Evolutionary conservation across 2,113 vertebrate genomes (phyloP).

Genomic region (Collichthys lucidus): DNA sequence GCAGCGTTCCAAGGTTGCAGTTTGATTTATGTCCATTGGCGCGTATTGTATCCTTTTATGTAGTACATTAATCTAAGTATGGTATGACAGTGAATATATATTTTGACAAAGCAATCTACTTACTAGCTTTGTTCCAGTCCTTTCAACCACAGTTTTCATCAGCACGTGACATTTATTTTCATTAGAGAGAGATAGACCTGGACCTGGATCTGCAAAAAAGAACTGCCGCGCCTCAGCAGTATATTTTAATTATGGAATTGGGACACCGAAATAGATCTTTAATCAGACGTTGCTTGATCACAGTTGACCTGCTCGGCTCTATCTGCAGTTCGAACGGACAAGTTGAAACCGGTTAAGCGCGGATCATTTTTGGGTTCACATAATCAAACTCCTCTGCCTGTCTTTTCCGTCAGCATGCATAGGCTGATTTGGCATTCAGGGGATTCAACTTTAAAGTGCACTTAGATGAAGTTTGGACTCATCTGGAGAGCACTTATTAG

Average conservation of each 20-base stretch:
- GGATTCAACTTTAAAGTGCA: slow-evolving; percentile 56
- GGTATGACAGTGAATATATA: background rate
- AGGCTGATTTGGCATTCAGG: slow-evolving; percentile 48
- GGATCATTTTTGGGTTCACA: background rate
- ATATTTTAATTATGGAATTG: background rate
- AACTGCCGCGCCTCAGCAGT: background rate
- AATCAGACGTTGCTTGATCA: background rate
- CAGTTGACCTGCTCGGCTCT: background rate
- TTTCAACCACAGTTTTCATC: too few relatives aligned
- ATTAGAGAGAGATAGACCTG: too few relatives aligned
- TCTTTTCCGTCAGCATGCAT: background rate
- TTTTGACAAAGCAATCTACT: background rate
- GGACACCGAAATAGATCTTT: background rate
- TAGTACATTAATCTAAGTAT: background rate
- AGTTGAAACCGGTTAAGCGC: background rate
- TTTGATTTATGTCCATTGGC: background rate
- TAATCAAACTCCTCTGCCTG: slow-evolving; percentile 20
- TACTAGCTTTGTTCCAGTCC: too few relatives aligned
- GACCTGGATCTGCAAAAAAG: too few relatives aligned
- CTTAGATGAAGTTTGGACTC: slow-evolving; percentile 61
- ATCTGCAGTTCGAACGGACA: slow-evolving; percentile 2
- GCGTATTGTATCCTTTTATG: background rate
- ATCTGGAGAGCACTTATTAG: slow-evolving; percentile 66
- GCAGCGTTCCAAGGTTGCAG: background rate
- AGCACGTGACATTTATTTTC: too few relatives aligned